phyloP scores from a whole-genome alignment of 2,797 vertebrate species.

The Danio aesculapii region DNA sequence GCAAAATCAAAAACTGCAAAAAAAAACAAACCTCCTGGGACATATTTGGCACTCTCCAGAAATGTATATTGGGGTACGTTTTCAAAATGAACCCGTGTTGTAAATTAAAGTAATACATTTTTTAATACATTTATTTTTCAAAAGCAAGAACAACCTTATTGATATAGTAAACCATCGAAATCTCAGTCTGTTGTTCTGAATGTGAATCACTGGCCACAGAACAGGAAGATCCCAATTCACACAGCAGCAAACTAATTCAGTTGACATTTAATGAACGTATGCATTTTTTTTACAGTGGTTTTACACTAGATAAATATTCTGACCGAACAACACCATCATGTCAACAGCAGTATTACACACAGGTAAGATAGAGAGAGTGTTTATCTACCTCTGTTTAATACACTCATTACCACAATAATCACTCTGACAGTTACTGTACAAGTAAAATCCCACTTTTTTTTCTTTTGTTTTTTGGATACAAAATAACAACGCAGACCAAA shows the following conservation, averaged over 20 bases:
- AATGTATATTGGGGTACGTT: no score
- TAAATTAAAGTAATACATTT: no score
- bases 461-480: background rate
- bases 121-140: no score
- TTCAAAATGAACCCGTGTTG: no score
- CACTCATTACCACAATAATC: background rate
- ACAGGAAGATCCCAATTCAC: background rate
- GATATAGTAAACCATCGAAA: no score
- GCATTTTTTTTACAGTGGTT: background rate
- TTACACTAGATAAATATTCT: background rate
- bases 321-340: background rate
- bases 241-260: background rate
- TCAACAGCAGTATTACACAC: background rate
- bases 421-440: conserved; percentile 2
- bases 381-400: background rate
- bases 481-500: background rate
- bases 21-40: no score
- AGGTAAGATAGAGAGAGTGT: no score
- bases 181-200: background rate
- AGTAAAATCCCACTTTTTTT: background rate
- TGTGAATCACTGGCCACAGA: conserved; percentile 3
- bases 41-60: no score
- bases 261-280: background rate
- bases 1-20: no score
- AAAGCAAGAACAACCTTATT: no score